Conservation (phyloP, 2,113 vertebrate species). For the Cygnus buccinator region DNA sequence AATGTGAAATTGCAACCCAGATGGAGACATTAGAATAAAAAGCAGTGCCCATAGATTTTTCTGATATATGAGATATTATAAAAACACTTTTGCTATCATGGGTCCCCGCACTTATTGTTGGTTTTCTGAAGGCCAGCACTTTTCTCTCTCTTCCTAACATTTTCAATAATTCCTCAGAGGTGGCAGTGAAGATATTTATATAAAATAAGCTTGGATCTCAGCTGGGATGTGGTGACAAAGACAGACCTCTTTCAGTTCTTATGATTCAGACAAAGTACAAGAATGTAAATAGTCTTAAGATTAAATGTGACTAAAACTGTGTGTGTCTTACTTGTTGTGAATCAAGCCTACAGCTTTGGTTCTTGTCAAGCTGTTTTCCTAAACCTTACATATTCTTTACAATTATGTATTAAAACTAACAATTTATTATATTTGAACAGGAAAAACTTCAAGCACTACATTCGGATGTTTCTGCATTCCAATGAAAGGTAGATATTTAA, state of each 20-base stretch:
- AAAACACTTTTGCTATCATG: neutral
- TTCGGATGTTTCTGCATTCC: neutral
- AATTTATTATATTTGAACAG: neutral
- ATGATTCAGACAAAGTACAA: neutral
- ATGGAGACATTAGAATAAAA: neutral
- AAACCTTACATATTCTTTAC: neutral
- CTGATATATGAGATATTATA: neutral
- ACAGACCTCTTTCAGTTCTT: neutral
- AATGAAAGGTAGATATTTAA: slow-evolving; percentile 45
- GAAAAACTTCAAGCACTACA: neutral
- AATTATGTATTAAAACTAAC: neutral
- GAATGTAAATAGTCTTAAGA: neutral
- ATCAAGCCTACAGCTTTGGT: neutral
- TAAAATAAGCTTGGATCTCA: neutral
- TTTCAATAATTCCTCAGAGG: neutral
- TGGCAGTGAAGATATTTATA: neutral
- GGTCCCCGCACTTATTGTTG: neutral
- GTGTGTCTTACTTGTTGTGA: neutral
- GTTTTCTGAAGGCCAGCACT: neutral
- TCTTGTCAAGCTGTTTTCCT: neutral
- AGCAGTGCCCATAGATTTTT: neutral
- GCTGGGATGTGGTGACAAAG: neutral
- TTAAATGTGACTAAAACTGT: neutral
- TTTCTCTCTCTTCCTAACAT: neutral
- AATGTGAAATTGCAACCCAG: neutral